Evolutionary conservation across 1,140 invertebrate species (phyloP).

Genomic region (Megalonaias nervosa): DNA sequence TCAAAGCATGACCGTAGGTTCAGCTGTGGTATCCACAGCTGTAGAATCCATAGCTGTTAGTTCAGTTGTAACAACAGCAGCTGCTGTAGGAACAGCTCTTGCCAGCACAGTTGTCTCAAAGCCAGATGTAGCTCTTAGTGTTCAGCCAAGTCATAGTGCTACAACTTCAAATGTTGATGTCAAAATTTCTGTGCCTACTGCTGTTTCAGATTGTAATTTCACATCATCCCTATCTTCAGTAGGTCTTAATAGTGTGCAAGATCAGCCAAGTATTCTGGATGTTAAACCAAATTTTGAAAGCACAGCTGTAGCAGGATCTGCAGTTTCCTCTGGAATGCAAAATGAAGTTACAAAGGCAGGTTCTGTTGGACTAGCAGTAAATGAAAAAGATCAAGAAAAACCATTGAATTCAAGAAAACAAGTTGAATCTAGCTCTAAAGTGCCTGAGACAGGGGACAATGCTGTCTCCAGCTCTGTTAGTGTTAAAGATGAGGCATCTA

Average conservation of each 20-base stretch:
- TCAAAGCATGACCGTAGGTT: slow-evolving; percentile 1
- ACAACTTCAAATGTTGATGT: too few relatives aligned
- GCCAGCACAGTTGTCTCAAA: slow-evolving; percentile 10
- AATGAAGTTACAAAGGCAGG: slow-evolving; percentile 1
- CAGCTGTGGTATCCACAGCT: background rate
- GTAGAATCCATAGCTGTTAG: background rate
- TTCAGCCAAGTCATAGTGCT: slow-evolving; percentile 8
- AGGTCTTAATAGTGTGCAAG: too few relatives aligned
- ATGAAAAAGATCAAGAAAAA: background rate
- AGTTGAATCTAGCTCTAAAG: background rate
- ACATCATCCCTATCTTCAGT: too few relatives aligned
- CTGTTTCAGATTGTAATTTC: too few relatives aligned
- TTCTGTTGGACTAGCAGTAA: background rate
- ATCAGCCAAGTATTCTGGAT: too few relatives aligned
- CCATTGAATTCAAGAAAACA: background rate
- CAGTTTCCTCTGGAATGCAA: background rate
- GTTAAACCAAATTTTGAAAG: too few relatives aligned
- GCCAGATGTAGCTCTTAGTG: background rate
- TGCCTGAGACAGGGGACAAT: background rate
- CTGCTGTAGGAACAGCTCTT: slow-evolving; percentile 8
- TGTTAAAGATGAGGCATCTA: background rate
- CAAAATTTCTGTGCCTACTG: too few relatives aligned
- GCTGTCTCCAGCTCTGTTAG: background rate
- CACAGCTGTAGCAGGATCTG: too few relatives aligned
- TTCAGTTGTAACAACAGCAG: background rate